A percentile compares a stretch with the other conserved stretches of the same genome.
These are phyloP conservation scores for Hyperoplus lanceolatus DNA, from an alignment of 2,797 vertebrate genomes.

Conservation along the genomic window DNA sequence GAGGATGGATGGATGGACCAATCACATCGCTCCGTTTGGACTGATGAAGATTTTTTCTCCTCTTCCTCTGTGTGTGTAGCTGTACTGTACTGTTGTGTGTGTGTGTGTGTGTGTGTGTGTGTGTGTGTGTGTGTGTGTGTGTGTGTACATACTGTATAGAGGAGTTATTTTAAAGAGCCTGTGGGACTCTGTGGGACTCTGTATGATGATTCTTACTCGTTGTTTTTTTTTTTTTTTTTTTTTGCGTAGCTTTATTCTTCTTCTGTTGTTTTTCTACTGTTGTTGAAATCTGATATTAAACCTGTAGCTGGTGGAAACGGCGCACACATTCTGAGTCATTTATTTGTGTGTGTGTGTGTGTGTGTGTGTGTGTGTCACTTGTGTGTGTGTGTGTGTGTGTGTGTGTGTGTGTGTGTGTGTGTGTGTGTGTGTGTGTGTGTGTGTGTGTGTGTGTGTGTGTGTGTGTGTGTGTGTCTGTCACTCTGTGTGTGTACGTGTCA, in stretches of 20 bases:
- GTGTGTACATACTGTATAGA: constrained; percentile 90
- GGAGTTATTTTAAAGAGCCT: constrained; percentile 90
- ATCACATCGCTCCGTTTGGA: constrained; percentile 54
- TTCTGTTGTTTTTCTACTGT: constrained; percentile 83
- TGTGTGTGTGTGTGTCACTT: too few species aligned
- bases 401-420: too few species aligned
- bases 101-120: constrained; percentile 65
- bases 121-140: constrained; percentile 57
- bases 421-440: too few species aligned
- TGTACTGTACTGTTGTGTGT: constrained; percentile 71
- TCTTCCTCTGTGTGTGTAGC: constrained; percentile 67
- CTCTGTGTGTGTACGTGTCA: too few species aligned
- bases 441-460: too few species aligned
- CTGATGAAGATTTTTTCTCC: constrained; percentile 36
- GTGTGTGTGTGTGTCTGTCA: too few species aligned
- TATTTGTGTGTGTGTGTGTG: background rate
- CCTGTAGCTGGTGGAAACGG: constrained; percentile 84
- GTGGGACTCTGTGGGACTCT: constrained; percentile 82
- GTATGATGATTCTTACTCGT: too few species aligned
- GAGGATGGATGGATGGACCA: constrained; percentile 54
- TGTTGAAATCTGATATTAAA: constrained; percentile 86
- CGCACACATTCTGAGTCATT: constrained; percentile 67
- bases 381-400: too few species aligned
- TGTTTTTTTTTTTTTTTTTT: constrained; percentile 78
- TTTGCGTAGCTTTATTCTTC: constrained; percentile 78